Conservation (phyloP, 2,113 vertebrate species). For the Mustelus asterias region DNA sequence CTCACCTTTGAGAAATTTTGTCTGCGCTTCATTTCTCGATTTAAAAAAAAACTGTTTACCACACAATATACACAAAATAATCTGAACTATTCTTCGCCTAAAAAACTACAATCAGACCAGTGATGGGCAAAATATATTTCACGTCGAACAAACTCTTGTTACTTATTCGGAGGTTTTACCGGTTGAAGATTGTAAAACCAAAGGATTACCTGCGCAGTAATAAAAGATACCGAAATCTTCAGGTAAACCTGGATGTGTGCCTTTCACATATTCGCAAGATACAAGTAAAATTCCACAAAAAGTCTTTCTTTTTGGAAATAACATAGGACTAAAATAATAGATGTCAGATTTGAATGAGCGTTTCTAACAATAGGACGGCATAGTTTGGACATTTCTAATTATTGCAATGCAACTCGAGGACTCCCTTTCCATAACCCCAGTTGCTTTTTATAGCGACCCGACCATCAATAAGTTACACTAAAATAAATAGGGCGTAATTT, state of each 20-base stretch:
- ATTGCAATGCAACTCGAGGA: neutral
- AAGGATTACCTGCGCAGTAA: neutral
- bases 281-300: neutral
- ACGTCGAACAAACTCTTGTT: neutral
- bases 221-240: neutral
- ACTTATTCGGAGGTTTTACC: neutral
- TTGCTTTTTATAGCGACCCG: neutral
- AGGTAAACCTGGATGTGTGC: neutral
- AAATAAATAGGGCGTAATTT: neutral
- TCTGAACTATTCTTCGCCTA: neutral
- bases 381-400: neutral
- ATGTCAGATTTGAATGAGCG: neutral
- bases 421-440: neutral
- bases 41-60: too few species aligned
- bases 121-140: neutral
- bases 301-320: neutral
- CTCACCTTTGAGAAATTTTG: neutral
- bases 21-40: neutral
- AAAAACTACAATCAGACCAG: neutral
- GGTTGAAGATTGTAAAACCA: neutral
- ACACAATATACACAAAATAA: neutral
- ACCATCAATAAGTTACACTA: neutral
- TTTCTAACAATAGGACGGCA: neutral
- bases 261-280: neutral
- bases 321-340: neutral